Evolutionary conservation across 1,140 invertebrate species (phyloP).

Genomic region (Pseudomyrmex dendroicus): DNA sequence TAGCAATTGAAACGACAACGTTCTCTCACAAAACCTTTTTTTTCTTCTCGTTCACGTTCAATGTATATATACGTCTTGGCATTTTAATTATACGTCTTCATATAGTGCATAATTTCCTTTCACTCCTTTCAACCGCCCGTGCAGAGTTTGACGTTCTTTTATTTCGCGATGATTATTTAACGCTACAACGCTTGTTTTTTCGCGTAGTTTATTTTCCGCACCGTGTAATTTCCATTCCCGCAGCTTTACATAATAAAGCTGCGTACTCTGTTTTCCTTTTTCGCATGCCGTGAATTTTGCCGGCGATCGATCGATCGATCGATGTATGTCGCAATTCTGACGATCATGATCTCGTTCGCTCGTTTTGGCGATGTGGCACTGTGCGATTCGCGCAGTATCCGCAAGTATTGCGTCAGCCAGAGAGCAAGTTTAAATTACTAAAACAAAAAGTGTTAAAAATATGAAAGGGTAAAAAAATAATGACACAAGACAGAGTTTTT

Average conservation of each 20-base stretch:
- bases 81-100: slow-evolving; percentile 62
- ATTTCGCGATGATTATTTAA: slow-evolving; percentile 49
- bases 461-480: background rate
- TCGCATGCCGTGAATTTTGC: background rate
- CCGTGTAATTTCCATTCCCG: slow-evolving; percentile 55
- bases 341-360: background rate
- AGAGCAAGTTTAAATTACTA: background rate
- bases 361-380: background rate
- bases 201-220: background rate
- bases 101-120: slow-evolving; percentile 59
- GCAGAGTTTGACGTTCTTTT: slow-evolving; percentile 7
- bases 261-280: slow-evolving; percentile 35
- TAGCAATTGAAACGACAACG: background rate
- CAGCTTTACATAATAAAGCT: slow-evolving; percentile 31
- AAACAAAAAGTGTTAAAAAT: no score
- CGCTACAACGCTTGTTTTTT: slow-evolving; percentile 12
- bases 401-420: slow-evolving; percentile 5
- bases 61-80: background rate
- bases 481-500: no score
- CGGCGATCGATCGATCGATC: background rate
- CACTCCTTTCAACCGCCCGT: slow-evolving; percentile 21
- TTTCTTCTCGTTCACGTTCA: background rate
- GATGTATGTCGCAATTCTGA: slow-evolving; percentile 16
- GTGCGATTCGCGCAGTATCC: background rate
- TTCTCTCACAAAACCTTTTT: slow-evolving; percentile 16